Conservation (phyloP, 2,797 vertebrate species). For the Mus minutoides region DNA sequence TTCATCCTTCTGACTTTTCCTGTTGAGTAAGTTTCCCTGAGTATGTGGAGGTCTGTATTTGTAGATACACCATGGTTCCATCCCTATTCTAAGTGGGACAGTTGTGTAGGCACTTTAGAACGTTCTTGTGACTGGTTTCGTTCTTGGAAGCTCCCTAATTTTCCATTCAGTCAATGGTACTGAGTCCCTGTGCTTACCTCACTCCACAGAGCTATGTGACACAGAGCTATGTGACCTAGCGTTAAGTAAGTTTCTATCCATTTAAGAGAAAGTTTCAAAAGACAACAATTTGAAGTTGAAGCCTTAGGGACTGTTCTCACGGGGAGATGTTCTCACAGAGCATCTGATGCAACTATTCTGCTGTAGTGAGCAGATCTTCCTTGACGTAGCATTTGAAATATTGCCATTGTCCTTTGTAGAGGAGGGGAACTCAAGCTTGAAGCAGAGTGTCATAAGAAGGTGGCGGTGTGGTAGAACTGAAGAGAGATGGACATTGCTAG, state of each 20-base stretch:
- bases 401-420: conserved; percentile 6
- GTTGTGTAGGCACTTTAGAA: background rate
- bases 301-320: background rate
- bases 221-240: background rate
- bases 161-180: background rate
- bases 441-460: background rate
- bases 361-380: background rate
- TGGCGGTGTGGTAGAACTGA: too few relatives aligned
- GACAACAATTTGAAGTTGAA: background rate
- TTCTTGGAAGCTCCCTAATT: conserved; percentile 4
- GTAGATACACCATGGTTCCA: background rate
- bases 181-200: background rate
- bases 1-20: background rate
- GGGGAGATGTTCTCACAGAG: background rate
- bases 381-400: background rate
- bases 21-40: background rate
- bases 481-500: background rate
- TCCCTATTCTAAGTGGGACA: background rate
- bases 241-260: background rate
- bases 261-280: conserved; percentile 4
- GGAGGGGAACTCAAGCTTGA: background rate
- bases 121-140: background rate
- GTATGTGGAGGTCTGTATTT: background rate
- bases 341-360: background rate
- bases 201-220: background rate